A percentile compares a stretch with the other conserved stretches of the same genome.
phyloP scores from a whole-genome alignment of 2,113 vertebrate genomes.

The Stegostoma tigrinum region DNA sequence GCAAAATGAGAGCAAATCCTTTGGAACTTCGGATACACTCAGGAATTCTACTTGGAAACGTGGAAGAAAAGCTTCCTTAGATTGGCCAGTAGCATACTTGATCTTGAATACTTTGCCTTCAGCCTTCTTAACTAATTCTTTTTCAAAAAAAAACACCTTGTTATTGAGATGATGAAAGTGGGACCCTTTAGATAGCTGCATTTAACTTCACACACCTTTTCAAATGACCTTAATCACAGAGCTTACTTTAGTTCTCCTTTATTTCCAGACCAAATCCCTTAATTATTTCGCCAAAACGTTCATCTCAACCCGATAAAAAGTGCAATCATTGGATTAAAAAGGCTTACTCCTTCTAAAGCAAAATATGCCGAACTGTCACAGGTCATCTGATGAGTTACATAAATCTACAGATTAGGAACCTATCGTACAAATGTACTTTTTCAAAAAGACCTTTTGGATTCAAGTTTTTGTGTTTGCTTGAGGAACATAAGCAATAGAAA shows the following conservation, averaged over 20 bases:
- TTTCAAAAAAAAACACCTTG: background rate
- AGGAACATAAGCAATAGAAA: background rate
- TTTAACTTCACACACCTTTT: conserved; percentile 37
- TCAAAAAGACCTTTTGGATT: background rate
- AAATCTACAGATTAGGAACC: background rate
- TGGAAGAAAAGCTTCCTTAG: background rate
- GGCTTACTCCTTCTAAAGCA: conserved; percentile 24
- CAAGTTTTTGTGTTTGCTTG: background rate
- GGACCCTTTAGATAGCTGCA: conserved; percentile 30
- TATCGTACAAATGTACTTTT: background rate
- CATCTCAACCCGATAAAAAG: conserved; percentile 31
- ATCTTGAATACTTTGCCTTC: background rate
- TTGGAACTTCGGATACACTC: background rate
- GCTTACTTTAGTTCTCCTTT: conserved; percentile 36
- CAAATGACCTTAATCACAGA: conserved; percentile 35
- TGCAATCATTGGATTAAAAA: conserved; percentile 35
- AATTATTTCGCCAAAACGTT: conserved; percentile 34
- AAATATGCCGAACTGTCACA: conserved; percentile 3
- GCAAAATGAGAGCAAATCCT: conserved; percentile 21
- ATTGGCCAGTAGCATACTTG: background rate
- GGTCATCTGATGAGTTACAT: background rate
- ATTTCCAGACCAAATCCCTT: conserved; percentile 36
- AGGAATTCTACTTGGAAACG: background rate
- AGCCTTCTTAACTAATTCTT: background rate
- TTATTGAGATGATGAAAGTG: conserved; percentile 20